Base-by-base conservation (phyloP, 2,113 vertebrate species). In the Columba janthina region DNA sequence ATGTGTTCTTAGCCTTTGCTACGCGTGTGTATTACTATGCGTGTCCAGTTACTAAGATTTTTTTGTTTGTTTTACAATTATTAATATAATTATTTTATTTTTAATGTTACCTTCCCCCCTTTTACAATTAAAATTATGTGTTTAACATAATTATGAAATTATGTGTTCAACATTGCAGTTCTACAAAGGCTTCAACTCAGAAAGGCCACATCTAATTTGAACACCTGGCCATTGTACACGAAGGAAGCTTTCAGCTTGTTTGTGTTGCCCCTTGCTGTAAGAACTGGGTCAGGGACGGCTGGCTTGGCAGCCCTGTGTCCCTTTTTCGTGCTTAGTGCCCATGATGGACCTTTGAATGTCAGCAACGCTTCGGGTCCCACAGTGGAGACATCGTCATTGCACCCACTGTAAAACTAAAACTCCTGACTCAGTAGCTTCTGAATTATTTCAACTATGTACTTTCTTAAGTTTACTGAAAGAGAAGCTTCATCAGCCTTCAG, bases 81-180 rank as follows among this genome's bases (percentile, higher is more conserved):
- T 36, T 36, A 36, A 36, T 36, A 36, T 36, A 36, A 36, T 36
- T 36, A 36, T 36, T 36, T 36, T 36, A 36, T 36, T 36, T 36
- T 36, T 36, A 36, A 36, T 36, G 36, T 44, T 38, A 64, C 56
- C 5, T 0, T 0, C 1, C 4, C 3, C 12, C 1, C 2, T 44
- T 44, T 67, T 84, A 34, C 24, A 84, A 70, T 51, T 85, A 85
- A 79, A 15, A 56, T n/a, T 16, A 22, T 73, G 10, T n/a, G 7
- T 3, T 76, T 64, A 79, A 88, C 34, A 66, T 29, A 38, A 38
- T 38, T 38, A 38, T 38, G 44, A 57, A 15, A 56, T n/a, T 19
- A 22, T 73, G 10, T n/a, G 7, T 3, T 76, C 60, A 79, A 88
- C 34, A 61, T 29, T 1, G 20, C 16, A 46, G 20, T 88, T 82